A percentile compares a stretch with the other conserved stretches of the same genome.
phyloP scores from a whole-genome alignment of 2,888 invertebrate species.

The Aphidius colemani region DNA sequence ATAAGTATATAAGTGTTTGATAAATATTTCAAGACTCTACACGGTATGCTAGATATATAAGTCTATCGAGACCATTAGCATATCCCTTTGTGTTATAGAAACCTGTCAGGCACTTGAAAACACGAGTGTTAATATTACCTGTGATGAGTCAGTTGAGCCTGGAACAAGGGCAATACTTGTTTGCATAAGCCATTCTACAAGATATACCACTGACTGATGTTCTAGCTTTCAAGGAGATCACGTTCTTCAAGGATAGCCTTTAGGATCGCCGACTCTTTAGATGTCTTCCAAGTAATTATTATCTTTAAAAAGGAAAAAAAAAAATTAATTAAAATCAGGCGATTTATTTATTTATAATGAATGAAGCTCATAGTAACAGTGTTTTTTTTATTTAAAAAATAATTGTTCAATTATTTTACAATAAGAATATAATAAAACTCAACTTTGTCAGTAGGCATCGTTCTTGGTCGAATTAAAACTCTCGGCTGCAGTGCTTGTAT shows the following conservation, averaged over 20 bases:
- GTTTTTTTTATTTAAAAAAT: not conserved
- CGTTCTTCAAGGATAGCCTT: conserved; percentile 38
- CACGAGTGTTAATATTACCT: conserved; percentile 40
- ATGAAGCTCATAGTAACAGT: no score
- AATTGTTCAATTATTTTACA: no score
- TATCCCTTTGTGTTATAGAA: conserved; percentile 32
- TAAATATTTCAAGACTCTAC: not conserved
- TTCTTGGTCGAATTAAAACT: no score
- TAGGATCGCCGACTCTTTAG: conserved; percentile 42
- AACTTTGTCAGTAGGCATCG: no score
- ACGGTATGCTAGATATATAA: not conserved
- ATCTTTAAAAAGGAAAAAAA: not conserved
- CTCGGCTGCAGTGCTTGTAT: no score
- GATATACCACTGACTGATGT: conserved; percentile 39
- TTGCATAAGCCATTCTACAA: conserved; percentile 45
- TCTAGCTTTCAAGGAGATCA: conserved; percentile 42
- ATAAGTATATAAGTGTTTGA: no score
- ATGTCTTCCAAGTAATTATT: conserved; percentile 40
- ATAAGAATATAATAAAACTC: no score
- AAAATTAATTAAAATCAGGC: not conserved
- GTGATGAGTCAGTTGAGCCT: conserved; percentile 38
- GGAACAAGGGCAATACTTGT: conserved; percentile 39
- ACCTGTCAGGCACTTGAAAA: conserved; percentile 39
- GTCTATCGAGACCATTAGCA: not conserved
- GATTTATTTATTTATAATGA: no score